Percentiles rank a stretch among this genome's conserved stretches.
phyloP scores from a whole-genome alignment of 2,797 vertebrate species.

The Mycteria americana region DNA sequence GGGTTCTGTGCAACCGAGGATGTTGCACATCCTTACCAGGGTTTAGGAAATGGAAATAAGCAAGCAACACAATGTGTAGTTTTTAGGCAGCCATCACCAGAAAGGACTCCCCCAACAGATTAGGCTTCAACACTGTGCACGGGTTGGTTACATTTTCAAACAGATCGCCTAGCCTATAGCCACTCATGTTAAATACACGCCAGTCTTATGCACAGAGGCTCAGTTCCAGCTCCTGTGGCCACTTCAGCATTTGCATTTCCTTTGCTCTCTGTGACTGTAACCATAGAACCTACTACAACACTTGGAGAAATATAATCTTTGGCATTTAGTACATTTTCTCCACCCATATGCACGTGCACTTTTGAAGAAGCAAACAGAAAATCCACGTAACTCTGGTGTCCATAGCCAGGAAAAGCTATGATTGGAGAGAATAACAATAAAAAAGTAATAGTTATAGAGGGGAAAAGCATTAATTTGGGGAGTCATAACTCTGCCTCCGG shows the following conservation, averaged over 20 bases:
- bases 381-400: not conserved
- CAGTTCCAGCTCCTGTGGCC: not conserved
- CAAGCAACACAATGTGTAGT: not conserved
- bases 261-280: slow-evolving; percentile 43
- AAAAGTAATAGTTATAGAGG: not conserved
- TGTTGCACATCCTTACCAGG: not conserved
- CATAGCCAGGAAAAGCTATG: slow-evolving; percentile 22
- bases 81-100: not conserved
- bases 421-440: not conserved
- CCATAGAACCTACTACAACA: slow-evolving; percentile 51
- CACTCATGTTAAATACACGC: not conserved
- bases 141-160: not conserved
- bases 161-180: not conserved
- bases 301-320: slow-evolving; percentile 60
- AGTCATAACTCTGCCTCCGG: accelerated
- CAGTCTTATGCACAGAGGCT: not conserved
- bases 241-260: slow-evolving; percentile 21
- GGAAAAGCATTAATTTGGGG: not conserved
- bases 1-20: not conserved
- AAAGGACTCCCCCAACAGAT: not conserved
- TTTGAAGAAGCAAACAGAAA: slow-evolving; percentile 52
- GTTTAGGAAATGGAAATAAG: not conserved
- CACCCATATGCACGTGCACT: slow-evolving; percentile 31
- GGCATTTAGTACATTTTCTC: slow-evolving; percentile 31
- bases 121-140: not conserved